Conservation (phyloP, 2,113 vertebrate genomes). For the Ellobius talpinus region DNA sequence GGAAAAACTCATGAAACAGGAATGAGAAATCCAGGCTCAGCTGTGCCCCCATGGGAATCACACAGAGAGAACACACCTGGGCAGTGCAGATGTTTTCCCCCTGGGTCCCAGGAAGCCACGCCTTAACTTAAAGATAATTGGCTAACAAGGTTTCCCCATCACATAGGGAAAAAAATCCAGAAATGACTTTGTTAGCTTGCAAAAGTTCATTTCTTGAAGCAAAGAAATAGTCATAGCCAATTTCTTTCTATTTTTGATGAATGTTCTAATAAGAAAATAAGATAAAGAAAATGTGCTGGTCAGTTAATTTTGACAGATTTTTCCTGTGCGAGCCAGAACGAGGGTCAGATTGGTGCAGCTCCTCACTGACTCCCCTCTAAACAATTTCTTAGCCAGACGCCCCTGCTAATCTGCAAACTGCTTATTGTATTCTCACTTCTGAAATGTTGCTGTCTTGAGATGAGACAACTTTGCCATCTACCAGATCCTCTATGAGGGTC, state of each 20-base stretch:
- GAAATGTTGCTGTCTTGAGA: constrained; percentile 82
- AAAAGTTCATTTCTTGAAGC: constrained; percentile 79
- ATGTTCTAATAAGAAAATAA: constrained; percentile 32
- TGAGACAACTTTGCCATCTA: constrained; percentile 87
- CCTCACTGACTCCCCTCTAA: not conserved
- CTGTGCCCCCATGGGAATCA: too few species aligned
- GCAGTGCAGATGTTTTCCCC: too few species aligned
- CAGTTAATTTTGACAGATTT: constrained; percentile 5
- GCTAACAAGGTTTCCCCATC: too few species aligned
- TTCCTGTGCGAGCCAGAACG: not conserved
- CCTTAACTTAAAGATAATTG: too few species aligned
- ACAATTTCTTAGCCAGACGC: constrained; percentile 57
- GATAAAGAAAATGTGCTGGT: constrained; percentile 15
- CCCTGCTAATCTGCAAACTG: constrained; percentile 58
- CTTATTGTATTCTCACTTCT: constrained; percentile 81
- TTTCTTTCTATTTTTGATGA: not conserved
- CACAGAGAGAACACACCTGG: too few species aligned
- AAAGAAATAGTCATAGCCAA: constrained; percentile 27
- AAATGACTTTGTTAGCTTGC: constrained; percentile 64
- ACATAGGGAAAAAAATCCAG: not conserved
- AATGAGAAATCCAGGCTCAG: too few species aligned
- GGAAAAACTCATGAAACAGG: too few species aligned
- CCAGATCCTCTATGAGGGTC: constrained; percentile 87
- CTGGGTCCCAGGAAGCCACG: too few species aligned
- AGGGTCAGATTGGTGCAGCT: constrained; percentile 15